Percentiles rank a stretch among this genome's conserved stretches.
phyloP scores from a whole-genome alignment of 2,797 vertebrate species.

The Enteromius radiatus region DNA sequence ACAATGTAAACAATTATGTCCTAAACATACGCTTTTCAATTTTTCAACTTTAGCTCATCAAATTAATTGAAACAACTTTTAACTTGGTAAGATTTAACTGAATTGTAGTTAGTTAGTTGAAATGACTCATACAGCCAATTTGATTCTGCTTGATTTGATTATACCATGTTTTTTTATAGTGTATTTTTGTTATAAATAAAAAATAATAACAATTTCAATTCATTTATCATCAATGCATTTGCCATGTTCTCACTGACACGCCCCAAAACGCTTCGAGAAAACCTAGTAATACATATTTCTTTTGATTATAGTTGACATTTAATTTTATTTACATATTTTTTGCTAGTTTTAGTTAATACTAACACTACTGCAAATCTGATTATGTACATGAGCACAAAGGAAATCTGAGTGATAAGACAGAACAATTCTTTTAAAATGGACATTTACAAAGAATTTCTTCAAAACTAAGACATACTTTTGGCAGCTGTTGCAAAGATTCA shows the following conservation, averaged over 20 bases:
- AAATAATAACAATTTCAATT: no score
- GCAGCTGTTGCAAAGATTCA: conserved; percentile 11
- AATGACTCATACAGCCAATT: no score
- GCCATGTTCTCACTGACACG: background rate
- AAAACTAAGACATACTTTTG: background rate
- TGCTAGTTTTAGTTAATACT: background rate
- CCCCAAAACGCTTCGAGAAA: background rate
- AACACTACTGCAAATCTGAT: background rate
- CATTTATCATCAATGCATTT: background rate
- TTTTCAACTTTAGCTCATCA: background rate
- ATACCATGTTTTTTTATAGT: no score
- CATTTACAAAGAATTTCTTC: background rate
- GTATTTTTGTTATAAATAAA: no score
- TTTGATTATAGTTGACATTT: background rate
- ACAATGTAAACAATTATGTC: no score
- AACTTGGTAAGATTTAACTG: no score
- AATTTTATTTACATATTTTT: background rate
- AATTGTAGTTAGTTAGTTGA: no score
- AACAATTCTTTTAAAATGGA: background rate
- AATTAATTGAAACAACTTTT: no score
- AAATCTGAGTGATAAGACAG: background rate
- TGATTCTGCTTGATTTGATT: no score
- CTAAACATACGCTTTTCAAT: background rate
- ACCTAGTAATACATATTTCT: no score
- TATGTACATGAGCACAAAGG: background rate